Evolutionary conservation across 2,113 vertebrate species (phyloP), one percentile per base, ranked within the genome.

Genomic region (Rattus norvegicus): DNA sequence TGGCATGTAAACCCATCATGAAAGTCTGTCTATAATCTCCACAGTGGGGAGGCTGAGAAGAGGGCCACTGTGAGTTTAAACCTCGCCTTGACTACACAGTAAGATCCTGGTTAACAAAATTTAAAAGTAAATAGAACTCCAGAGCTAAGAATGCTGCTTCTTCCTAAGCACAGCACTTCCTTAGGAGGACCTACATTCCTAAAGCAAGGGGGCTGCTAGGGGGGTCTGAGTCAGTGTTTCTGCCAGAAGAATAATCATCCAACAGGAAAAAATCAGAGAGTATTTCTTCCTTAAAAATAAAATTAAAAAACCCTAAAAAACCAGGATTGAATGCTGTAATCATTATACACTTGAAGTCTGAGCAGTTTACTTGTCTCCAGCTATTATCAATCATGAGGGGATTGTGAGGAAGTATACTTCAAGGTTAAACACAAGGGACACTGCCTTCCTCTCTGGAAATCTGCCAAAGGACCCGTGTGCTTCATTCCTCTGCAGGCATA

Each of bases 371-470:
- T 97, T 80, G 30, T 97, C 94, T 97, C 39, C 30, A 13, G 88
- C 77, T 87, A 94, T 95, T 84, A 94, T 90, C 94, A 97, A 88
- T 96, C 97, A 96, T 2, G 36, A 49, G 11, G 20, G 49, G 80
- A 95, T 96, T 88, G 59, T 96, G 88, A 76, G 81, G 43, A 33
- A 86, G 77, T 79, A 4, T 33, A 8, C 92, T 72, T 95, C 92
- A 93, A 97, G 93, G 93, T 98, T 94, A 95, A 96, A 70, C 36
- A 59, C 0, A 89, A 69, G 73, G 85, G n/a, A 12, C 88, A 54
- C 88, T 73, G 72, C 47, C 69, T 97, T 73, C 52, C 2, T 79
- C 24, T 86, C 24, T 93, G 88, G 91, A 61, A 96, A 81, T 36
- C 49, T 75, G 91, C 90, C 80, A 79, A 33, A 87, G 70, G 56